phyloP scores from a whole-genome alignment of 2,113 vertebrate genomes.

The Dicerorhinus sumatrensis region DNA sequence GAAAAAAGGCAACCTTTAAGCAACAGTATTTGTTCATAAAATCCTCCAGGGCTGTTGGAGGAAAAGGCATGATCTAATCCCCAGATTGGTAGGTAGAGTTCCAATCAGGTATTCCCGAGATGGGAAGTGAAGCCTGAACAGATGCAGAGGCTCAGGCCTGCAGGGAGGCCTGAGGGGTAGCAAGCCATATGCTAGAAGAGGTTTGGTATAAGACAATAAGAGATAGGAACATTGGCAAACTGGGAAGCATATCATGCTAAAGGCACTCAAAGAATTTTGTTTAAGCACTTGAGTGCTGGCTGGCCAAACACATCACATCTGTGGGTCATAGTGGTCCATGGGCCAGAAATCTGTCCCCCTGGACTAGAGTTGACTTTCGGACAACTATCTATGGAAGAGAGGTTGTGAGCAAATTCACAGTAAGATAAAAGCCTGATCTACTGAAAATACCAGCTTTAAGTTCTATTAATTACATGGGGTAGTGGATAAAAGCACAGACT shows the following conservation, averaged over 20 bases:
- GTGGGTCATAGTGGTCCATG: not conserved
- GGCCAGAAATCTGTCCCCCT: not conserved
- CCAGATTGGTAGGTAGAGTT: not conserved
- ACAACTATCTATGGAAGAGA: not conserved
- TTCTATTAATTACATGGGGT: not conserved
- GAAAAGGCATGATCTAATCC: not conserved
- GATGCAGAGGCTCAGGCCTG: not conserved
- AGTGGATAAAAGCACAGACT: not conserved
- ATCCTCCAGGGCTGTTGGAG: not conserved
- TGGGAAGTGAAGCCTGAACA: not conserved
- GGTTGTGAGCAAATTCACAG: not conserved
- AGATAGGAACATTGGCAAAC: not conserved
- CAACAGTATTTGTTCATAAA: slow-evolving; percentile 31
- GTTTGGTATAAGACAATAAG: not conserved
- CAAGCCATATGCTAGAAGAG: not conserved
- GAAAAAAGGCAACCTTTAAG: not conserved
- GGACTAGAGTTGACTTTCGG: not conserved
- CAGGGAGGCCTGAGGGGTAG: not conserved
- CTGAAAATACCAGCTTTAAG: not conserved
- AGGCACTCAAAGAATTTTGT: not conserved
- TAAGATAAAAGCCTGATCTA: not conserved
- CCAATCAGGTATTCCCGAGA: not conserved
- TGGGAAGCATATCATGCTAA: not conserved
- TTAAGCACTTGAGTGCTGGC: not conserved
- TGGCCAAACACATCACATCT: not conserved